Percentiles rank a stretch among this genome's conserved stretches.
These are phyloP conservation scores for Tigriopus japonicus DNA, from an alignment of 1,140 invertebrate species.

Conservation along the genomic window DNA sequence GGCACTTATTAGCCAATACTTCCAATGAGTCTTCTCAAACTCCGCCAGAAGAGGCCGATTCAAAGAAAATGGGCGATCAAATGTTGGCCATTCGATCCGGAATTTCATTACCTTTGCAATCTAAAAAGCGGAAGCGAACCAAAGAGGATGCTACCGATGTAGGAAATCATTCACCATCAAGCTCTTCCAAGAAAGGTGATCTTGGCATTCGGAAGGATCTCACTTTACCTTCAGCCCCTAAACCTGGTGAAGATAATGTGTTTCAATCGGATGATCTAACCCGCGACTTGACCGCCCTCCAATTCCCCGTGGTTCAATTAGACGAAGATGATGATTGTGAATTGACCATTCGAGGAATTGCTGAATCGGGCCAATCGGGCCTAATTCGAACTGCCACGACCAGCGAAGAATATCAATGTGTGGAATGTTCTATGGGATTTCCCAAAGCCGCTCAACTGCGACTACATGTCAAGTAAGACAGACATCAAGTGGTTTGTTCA, in stretches of 20 bases:
- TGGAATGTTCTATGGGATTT: neutral
- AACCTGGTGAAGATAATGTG: constrained; percentile 1
- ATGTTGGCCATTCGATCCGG: constrained; percentile 4
- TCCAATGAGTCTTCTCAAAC: neutral
- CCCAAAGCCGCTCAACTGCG: neutral
- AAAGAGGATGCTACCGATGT: no score
- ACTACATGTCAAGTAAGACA: neutral
- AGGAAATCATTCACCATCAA: no score
- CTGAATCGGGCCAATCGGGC: no score
- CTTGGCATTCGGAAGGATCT: constrained; percentile 12
- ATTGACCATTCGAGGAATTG: no score
- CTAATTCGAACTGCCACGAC: neutral
- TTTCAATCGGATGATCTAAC: constrained; percentile 4
- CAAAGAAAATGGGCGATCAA: neutral
- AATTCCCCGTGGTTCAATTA: neutral
- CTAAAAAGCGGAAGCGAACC: neutral
- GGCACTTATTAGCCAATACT: no score
- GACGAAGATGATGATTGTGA: neutral
- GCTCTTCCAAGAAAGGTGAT: neutral
- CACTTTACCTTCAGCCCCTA: constrained; percentile 5
- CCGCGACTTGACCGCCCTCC: no score
- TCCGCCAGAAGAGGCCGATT: no score
- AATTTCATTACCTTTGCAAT: neutral
- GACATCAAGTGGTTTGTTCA: no score
- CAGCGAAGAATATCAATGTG: neutral